Conservation (phyloP, 2,113 vertebrate species). For the Ivindomyrus marchei region DNA sequence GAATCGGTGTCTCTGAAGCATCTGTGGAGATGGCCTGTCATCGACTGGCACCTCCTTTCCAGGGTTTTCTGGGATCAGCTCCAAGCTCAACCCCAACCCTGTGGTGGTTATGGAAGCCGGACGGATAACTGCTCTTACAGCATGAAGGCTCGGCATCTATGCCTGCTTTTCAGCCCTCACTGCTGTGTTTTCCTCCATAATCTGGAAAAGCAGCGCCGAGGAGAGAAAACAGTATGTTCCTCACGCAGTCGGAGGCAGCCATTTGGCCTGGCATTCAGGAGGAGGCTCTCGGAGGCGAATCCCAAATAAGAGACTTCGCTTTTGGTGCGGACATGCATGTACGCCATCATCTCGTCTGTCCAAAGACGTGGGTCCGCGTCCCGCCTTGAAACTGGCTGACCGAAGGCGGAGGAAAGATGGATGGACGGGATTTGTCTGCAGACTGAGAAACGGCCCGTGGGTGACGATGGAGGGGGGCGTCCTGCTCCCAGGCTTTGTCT, state of each 20-base stretch:
- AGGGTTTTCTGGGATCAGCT: not conserved
- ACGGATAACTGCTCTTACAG: not conserved
- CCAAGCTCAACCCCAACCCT: not conserved
- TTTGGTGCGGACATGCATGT: not conserved
- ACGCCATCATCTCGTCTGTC: not conserved
- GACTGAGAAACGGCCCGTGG: not conserved
- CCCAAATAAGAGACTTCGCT: not conserved
- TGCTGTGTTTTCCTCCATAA: not conserved
- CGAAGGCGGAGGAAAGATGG: not conserved
- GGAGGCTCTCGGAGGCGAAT: conserved; percentile 19
- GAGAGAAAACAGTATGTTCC: not conserved
- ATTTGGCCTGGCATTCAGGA: not conserved
- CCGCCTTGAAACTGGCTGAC: conserved; percentile 31
- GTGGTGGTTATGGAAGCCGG: not conserved
- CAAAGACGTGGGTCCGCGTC: conserved; percentile 7
- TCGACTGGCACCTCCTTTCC: not conserved
- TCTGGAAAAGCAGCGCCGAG: not conserved
- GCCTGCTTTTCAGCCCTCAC: not conserved
- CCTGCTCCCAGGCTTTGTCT: not conserved
- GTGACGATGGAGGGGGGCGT: not conserved
- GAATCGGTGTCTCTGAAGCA: not conserved
- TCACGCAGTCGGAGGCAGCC: not conserved
- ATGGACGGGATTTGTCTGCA: not conserved
- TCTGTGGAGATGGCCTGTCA: not conserved
- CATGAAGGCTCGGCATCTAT: not conserved